Evolutionary conservation across 2,113 vertebrate species (phyloP).

Genomic region (Dissostichus mawsoni): DNA sequence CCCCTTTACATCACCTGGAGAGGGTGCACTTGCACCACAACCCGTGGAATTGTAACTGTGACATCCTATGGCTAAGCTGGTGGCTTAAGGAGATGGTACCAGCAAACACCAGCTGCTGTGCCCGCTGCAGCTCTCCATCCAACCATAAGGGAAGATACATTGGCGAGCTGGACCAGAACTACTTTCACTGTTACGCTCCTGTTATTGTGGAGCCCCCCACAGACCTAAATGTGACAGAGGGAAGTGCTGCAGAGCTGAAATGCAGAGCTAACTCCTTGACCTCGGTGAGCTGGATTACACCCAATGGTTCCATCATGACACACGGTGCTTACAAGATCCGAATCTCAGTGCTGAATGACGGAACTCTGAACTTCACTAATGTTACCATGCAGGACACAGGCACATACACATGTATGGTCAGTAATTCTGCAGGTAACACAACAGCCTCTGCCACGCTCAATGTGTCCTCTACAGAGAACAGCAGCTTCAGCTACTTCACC

Average conservation of each 20-base stretch:
- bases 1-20: constrained; percentile 95
- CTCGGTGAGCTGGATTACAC: constrained; percentile 98
- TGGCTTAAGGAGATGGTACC: constrained; percentile 99
- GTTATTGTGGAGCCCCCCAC: constrained; percentile 98
- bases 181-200: constrained; percentile 97
- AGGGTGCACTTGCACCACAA: constrained; percentile 98
- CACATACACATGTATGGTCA: constrained; percentile 98
- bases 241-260: constrained; percentile 97
- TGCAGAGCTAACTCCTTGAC: constrained; percentile 96
- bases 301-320: constrained; percentile 97
- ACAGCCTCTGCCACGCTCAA: constrained; percentile 97
- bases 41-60: constrained; percentile 99
- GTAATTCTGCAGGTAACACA: constrained; percentile 98
- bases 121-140: constrained; percentile 93
- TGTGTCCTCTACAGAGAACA: constrained; percentile 93
- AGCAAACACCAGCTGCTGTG: constrained; percentile 98
- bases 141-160: constrained; percentile 97
- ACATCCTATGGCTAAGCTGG: constrained; percentile 99
- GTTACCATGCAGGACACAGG: constrained; percentile 98
- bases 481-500: constrained; percentile 96
- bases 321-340: constrained; percentile 96
- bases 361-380: constrained; percentile 98
- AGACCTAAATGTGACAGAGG: constrained; percentile 98
- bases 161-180: constrained; percentile 97
- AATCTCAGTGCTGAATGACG: constrained; percentile 97